phyloP scores from a whole-genome alignment of 2,113 vertebrate species.

The Paradoxurus hermaphroditus region DNA sequence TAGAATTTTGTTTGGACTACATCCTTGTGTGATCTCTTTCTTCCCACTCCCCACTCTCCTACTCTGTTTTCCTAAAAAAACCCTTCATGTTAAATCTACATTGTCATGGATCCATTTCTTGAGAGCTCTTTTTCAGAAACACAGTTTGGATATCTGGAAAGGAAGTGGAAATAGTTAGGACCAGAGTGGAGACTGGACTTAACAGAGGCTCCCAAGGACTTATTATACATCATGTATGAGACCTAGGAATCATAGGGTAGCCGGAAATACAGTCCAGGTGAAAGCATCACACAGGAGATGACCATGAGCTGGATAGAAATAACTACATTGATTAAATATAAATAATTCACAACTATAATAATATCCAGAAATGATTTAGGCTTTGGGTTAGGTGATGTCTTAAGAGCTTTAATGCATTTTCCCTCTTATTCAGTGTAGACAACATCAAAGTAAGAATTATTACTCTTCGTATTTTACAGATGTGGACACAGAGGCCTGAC shows the following conservation, averaged over 20 bases:
- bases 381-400: background rate
- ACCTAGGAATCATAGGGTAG: background rate
- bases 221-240: background rate
- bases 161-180: background rate
- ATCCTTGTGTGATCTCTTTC: background rate
- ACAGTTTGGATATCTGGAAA: background rate
- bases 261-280: background rate
- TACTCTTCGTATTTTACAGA: background rate
- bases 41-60: background rate
- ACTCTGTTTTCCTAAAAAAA: background rate
- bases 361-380: background rate
- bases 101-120: background rate
- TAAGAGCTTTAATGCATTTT: background rate
- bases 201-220: background rate
- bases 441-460: background rate
- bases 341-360: slow-evolving; percentile 37
- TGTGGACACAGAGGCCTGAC: background rate
- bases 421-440: background rate
- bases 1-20: background rate
- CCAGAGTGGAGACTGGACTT: background rate
- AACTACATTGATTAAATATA: background rate
- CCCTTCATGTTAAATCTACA: background rate
- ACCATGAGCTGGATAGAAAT: background rate
- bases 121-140: background rate
- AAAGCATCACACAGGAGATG: background rate